A percentile compares a stretch with the other conserved stretches of the same genome.
phyloP scores from a whole-genome alignment of 2,797 vertebrate species.

The Coranthus polyacanthus region DNA sequence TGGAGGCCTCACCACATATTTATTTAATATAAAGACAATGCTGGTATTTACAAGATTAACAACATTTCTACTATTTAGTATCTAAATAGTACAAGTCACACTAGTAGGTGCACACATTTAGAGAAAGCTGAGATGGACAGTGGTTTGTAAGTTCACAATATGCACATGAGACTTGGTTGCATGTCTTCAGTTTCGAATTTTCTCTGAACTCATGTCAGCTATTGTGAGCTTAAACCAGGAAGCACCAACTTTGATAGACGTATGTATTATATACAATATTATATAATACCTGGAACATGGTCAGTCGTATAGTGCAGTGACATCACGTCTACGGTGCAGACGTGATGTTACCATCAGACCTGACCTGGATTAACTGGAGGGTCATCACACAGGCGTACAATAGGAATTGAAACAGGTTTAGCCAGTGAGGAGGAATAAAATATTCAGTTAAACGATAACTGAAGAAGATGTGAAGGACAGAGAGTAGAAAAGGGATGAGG shows the following conservation, averaged over 20 bases:
- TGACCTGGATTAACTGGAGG: background rate
- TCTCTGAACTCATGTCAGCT: too few species aligned
- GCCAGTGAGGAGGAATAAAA: constrained; percentile 27
- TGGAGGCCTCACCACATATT: background rate
- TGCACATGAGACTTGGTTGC: too few species aligned
- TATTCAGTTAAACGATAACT: constrained; percentile 12
- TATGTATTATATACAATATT: too few species aligned
- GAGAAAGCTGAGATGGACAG: too few species aligned
- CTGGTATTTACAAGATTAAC: background rate
- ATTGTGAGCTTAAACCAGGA: too few species aligned
- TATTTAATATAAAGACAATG: background rate
- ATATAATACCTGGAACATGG: too few species aligned
- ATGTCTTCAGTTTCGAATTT: too few species aligned
- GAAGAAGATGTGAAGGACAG: background rate
- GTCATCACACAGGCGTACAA: constrained; percentile 9
- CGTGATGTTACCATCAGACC: background rate
- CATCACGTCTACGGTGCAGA: background rate
- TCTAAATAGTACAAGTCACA: background rate
- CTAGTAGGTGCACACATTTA: background rate
- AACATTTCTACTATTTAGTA: background rate
- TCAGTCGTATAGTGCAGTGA: background rate
- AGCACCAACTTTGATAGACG: too few species aligned
- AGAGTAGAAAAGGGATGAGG: constrained; percentile 5
- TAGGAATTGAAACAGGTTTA: constrained; percentile 26
- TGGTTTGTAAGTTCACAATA: too few species aligned